phyloP scores from a whole-genome alignment of 2,797 vertebrate genomes.

The Peromyscus attwateri region DNA sequence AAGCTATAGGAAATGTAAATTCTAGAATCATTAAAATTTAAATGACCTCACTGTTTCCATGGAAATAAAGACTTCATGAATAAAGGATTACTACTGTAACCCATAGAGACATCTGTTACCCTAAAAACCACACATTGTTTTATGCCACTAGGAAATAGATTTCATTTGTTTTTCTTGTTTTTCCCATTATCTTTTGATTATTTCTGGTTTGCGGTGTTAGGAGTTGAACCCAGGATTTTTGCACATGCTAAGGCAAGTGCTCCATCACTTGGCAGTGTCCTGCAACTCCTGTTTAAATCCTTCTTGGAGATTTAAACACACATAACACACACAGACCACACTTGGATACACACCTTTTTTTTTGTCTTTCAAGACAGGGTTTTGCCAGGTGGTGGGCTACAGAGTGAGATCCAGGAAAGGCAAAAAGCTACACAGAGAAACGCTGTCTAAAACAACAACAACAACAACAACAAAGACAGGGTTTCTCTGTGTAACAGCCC shows the following conservation, averaged over 20 bases:
- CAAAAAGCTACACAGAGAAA: no score
- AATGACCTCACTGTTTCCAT: conserved; percentile 72
- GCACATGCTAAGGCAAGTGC: no score
- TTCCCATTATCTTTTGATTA: conserved; percentile 30
- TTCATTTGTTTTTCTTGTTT: conserved; percentile 20
- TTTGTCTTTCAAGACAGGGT: neutral
- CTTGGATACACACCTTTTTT: no score
- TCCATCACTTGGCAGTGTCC: no score
- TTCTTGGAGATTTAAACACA: no score
- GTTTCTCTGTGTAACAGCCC: neutral
- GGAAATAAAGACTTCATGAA: conserved; percentile 71
- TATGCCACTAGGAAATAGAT: conserved; percentile 35
- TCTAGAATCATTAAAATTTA: conserved; percentile 74
- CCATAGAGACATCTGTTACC: conserved; percentile 30
- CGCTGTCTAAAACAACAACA: no score
- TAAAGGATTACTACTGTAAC: conserved; percentile 70
- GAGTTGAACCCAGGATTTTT: no score
- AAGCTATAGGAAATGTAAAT: conserved; percentile 59
- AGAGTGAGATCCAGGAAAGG: no score
- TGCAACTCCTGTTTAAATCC: no score
- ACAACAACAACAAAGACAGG: no score
- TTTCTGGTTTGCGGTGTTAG: neutral
- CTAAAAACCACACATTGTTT: conserved; percentile 63
- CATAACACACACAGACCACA: no score
- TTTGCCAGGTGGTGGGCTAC: no score